Evolutionary conservation across 2,113 vertebrate genomes (phyloP).

Genomic region (Camelus bactrianus): DNA sequence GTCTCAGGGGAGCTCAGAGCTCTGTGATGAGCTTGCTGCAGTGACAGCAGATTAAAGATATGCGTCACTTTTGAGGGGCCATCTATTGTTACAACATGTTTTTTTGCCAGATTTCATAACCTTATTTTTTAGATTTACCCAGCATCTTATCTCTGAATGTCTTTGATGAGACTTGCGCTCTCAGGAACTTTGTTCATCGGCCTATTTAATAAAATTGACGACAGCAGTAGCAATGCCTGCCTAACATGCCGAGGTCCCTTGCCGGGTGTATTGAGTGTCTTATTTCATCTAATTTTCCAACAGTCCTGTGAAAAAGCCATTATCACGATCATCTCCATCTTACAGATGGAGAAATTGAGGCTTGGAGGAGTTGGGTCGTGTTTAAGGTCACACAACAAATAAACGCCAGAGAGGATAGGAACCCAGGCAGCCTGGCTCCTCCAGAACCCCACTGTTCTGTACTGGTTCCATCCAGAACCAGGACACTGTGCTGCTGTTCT

Average conservation of each 20-base stretch:
- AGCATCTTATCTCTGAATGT: constrained; percentile 45
- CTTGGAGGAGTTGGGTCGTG: neutral
- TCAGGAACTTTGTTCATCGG: neutral
- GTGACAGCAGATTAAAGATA: neutral
- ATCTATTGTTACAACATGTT: neutral
- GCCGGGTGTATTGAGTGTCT: neutral
- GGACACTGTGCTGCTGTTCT: neutral
- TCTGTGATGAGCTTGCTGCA: neutral
- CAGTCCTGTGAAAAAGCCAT: neutral
- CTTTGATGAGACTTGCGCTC: constrained; percentile 16
- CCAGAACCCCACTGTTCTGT: neutral
- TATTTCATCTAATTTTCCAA: constrained; percentile 44
- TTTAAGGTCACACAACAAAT: neutral
- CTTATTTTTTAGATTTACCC: constrained; percentile 47
- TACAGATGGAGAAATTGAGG: constrained; percentile 5
- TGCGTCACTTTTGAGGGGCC: neutral
- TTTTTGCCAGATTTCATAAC: constrained; percentile 38
- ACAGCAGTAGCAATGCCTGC: neutral
- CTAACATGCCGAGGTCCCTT: neutral
- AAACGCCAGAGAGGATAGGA: neutral
- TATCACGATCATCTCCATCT: neutral
- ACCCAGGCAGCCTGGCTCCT: neutral
- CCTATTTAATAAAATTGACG: constrained; percentile 32
- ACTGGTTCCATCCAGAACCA: neutral
- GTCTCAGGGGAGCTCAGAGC: neutral